phyloP scores from a whole-genome alignment of 2,113 vertebrate species.

The Gavia stellata region DNA sequence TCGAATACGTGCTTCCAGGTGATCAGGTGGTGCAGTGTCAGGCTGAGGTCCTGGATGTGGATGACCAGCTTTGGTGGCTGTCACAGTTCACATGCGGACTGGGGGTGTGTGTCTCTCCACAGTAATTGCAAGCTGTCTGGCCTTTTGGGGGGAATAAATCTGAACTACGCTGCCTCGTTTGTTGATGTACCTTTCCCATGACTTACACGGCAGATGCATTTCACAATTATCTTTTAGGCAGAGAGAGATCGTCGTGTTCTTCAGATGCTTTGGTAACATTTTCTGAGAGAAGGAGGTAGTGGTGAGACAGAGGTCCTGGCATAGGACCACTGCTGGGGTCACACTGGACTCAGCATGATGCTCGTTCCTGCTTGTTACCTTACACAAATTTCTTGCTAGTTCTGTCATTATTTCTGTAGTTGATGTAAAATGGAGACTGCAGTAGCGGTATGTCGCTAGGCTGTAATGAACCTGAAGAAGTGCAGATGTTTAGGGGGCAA shows the following conservation, averaged over 20 bases:
- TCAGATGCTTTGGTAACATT: not conserved
- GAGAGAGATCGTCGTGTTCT: not conserved
- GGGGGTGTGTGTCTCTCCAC: not conserved
- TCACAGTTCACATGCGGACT: not conserved
- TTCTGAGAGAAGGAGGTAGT: not conserved
- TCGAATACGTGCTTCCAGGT: not conserved
- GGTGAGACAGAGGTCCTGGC: not conserved
- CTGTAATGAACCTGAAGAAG: not conserved
- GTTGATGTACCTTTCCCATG: not conserved
- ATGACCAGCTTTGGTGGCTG: rapidly evolving
- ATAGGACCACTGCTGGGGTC: not conserved
- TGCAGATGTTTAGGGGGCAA: not conserved
- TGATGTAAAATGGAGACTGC: not conserved
- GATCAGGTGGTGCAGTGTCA: not conserved
- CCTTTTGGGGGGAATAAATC: not conserved
- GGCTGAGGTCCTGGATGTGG: not conserved
- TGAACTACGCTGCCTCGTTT: not conserved
- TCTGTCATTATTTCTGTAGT: not conserved
- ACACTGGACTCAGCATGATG: not conserved
- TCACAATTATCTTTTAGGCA: not conserved
- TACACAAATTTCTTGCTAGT: not conserved
- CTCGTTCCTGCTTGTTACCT: not conserved
- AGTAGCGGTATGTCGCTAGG: not conserved
- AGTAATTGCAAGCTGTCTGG: not conserved
- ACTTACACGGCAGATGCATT: not conserved